These are phyloP conservation scores for Glaucidium brasilianum DNA, from an alignment of 2,113 vertebrate genomes.

Conservation along the genomic window DNA sequence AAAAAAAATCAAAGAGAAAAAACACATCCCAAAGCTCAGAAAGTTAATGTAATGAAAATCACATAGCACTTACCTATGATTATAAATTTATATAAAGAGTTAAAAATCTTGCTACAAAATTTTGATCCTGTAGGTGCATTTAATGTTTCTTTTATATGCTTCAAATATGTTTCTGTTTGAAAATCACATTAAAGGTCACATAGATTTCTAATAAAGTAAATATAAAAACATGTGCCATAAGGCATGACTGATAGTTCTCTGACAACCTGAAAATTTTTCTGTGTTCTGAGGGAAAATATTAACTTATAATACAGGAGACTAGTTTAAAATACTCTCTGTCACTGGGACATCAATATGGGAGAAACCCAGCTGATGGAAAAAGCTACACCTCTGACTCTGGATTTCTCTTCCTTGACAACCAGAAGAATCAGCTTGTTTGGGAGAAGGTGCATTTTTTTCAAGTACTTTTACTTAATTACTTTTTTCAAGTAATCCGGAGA, in stretches of 20 bases:
- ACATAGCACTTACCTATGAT: not conserved
- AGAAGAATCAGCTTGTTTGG: not conserved
- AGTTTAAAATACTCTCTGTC: not conserved
- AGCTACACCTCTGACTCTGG: not conserved
- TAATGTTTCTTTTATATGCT: not conserved
- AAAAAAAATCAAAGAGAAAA: not conserved
- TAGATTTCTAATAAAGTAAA: not conserved
- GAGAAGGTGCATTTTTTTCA: not conserved
- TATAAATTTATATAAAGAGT: not conserved
- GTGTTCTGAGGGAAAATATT: not conserved
- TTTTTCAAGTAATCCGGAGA: not conserved
- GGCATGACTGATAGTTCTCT: not conserved
- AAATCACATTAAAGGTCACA: slow-evolving; percentile 14
- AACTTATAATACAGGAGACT: not conserved
- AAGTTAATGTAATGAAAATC: not conserved
- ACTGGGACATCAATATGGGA: not conserved
- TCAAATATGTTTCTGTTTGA: not conserved
- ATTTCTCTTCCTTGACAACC: not conserved
- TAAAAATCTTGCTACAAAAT: not conserved
- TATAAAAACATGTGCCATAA: not conserved
- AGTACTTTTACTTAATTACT: no score
- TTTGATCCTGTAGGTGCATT: not conserved
- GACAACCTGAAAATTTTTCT: not conserved
- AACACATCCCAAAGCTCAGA: not conserved
- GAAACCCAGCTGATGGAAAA: not conserved